Base-by-base conservation (phyloP, 2,797 vertebrate genomes). In the Borostomias antarcticus region DNA sequence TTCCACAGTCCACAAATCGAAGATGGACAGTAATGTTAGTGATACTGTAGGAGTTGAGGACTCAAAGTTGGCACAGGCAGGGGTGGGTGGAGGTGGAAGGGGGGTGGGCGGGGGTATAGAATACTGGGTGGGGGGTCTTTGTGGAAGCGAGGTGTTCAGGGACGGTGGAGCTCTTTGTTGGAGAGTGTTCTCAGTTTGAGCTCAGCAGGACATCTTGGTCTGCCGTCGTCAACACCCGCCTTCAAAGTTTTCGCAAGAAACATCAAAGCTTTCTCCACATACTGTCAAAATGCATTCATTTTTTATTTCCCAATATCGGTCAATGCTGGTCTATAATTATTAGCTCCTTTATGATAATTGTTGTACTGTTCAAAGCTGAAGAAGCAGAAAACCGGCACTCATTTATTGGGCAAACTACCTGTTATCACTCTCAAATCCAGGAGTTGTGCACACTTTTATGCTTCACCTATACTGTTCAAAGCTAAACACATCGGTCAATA, bases 241-340 rank as follows among this genome's bases (percentile, higher is more conserved):
- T 86, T 88, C 79, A 80, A 83, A 83, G 54, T 68, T 74, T 78
- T 69, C 51, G 71, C 63, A 82, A 77, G 68, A 79, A 80, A 75
- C 82, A 78, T 86, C 65, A 84, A 85, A 85, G 65, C 59, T 13
- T 52, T 70, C 29, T 37, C 32, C 56, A 52, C 64, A 47, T 60
- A n/a, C 52, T 68, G 50, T 53, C 56, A 61, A 67, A 62, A 74
- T 58, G 60, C 19, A 72, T 77, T 68, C 64, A 76, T 71, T 76
- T 74, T 66, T 70, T 62, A 75, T 43, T 74, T 54, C 69, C 50
- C 63, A 69, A 68, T 75, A 43, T 66, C 73, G 68, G 78, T 78
- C 69, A 66, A 53, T 29, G 3, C 48, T 8, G 11, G 37, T 70
- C 5, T 4, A 7, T 62, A 73, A 60, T 65, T 23, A 11, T 15